phyloP scores from a whole-genome alignment of 2,113 vertebrate genomes.

The Noctilio leporinus region DNA sequence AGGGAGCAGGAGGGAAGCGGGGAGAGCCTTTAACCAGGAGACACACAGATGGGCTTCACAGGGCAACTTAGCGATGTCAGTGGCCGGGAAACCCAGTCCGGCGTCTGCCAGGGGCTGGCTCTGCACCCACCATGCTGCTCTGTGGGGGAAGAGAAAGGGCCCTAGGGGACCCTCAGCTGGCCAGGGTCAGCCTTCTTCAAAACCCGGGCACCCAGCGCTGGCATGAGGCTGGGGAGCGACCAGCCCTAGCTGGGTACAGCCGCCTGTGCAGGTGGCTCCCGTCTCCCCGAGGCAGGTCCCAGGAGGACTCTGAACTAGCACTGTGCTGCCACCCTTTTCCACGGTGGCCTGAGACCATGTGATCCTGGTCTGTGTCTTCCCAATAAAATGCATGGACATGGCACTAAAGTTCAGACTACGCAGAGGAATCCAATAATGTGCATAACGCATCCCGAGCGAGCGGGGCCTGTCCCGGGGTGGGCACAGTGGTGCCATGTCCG shows the following conservation, averaged over 20 bases:
- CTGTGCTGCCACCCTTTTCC: fast-evolving
- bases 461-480: fast-evolving
- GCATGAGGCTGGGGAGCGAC: too few relatives aligned
- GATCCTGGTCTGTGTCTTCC: neutral
- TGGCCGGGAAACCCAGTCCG: neutral
- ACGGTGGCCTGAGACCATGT: fast-evolving
- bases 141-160: fast-evolving
- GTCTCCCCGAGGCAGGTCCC: neutral
- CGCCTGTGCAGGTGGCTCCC: fast-evolving
- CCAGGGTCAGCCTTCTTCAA: neutral
- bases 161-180: neutral
- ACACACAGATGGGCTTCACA: fast-evolving
- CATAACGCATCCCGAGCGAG: fast-evolving
- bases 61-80: too few relatives aligned
- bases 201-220: fast-evolving
- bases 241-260: neutral
- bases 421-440: too few relatives aligned
- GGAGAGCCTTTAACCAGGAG: neutral
- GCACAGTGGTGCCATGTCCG: fast-evolving
- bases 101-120: neutral
- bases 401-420: neutral
- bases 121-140: fast-evolving
- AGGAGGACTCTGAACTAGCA: fast-evolving
- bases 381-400: neutral
- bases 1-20: neutral